Evolutionary conservation across 1,140 invertebrate species (phyloP).

Genomic region (Belonocnema kinseyi): DNA sequence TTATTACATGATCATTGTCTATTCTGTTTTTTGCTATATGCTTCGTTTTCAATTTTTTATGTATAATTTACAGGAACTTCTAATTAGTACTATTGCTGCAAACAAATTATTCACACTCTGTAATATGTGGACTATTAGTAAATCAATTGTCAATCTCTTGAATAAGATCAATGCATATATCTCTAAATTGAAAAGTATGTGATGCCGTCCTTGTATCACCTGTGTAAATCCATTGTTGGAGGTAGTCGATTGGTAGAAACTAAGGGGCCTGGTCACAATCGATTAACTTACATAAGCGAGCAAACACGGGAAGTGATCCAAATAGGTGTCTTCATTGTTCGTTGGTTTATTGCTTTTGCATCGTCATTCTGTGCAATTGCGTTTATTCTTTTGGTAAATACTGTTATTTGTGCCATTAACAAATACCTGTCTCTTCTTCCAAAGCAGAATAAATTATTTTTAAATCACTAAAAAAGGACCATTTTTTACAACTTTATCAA

Average conservation of each 20-base stretch:
- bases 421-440: neutral
- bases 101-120: neutral
- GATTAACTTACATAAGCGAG: conserved; percentile 54
- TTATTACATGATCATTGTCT: no score
- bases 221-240: conserved; percentile 28
- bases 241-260: conserved; percentile 16
- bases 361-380: conserved; percentile 9
- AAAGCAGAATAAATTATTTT: no score
- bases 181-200: conserved; percentile 11
- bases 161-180: conserved; percentile 23
- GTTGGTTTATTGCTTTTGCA: conserved; percentile 32
- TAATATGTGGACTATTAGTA: conserved; percentile 6
- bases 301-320: conserved; percentile 54
- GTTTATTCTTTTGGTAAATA: conserved; percentile 4
- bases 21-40: no score
- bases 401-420: neutral
- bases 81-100: no score
- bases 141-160: conserved; percentile 14
- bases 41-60: no score
- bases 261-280: conserved; percentile 44
- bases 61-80: no score
- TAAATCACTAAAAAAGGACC: no score
- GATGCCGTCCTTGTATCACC: conserved; percentile 47
- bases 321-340: conserved; percentile 49
- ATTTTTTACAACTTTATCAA: no score